Evolutionary conservation across 2,797 vertebrate genomes (phyloP), one percentile per base, ranked within the genome.

Genomic region (Limosa lapponica): DNA sequence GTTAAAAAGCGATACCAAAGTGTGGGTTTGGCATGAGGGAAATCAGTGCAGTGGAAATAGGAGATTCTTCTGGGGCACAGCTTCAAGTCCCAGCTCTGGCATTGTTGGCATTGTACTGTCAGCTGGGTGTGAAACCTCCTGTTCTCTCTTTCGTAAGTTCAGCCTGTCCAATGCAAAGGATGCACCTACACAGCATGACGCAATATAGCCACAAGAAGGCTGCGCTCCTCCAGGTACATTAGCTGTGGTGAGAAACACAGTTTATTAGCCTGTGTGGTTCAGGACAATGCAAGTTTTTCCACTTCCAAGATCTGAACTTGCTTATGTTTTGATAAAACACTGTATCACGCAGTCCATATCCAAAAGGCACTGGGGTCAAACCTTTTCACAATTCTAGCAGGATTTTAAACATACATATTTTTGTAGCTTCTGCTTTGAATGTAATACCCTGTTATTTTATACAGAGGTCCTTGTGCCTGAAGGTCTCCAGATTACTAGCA

Each of bases 261-360:
- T 48, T 86, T 86, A 34, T 67, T 51, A 83, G n/a, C 57, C 6
- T 2, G 12, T 62, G 73, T 74, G 74, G 43, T 48, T 81, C 58
- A 65, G 54, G 34, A 87, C 46, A 65, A 20, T 39, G 54, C 54
- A n/a, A 69, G 54, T 32, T 89, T 90, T 93, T 90, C 66, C 64
- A 41, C 58, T 72, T 55, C 51, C 30, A 66, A 28, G 27, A 61
- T 66, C 48, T n/a, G 37, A 82, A 73, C 24, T 84, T 71, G 17
- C 41, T 91, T 85, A n/a, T 57, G 17, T 61, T 89, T 81, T 84
- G 55, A 34, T 80, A 39, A 54, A 80, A 24, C 37, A 11, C 32
- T 8, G 3, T 25, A 20, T 36, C 27, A 34, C 46, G 24, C 37
- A 58, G 32, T 46, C 36, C 1, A 1, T 36, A 70, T 51, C 43